Conservation (phyloP, 2,113 vertebrate genomes). For the Bungarus multicinctus region DNA sequence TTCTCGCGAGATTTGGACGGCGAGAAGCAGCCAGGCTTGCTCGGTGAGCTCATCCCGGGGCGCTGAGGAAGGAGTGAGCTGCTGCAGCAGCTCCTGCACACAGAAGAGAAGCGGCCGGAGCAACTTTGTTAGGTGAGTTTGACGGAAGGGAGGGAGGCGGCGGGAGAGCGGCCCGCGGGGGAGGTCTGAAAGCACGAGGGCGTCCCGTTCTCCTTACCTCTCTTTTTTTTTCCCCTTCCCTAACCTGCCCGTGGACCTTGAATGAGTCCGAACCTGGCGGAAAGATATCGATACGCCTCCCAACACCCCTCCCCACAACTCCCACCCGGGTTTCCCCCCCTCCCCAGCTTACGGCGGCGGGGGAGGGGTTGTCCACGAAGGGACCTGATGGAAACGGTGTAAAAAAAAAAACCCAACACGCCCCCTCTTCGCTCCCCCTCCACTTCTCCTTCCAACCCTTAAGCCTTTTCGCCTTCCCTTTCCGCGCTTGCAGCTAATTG, state of each 20-base stretch:
- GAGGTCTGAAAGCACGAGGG: neutral
- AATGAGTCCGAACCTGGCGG: neutral
- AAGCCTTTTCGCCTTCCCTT: neutral
- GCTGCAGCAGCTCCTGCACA: neutral
- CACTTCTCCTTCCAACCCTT: neutral
- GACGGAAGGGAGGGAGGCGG: constrained; percentile 42
- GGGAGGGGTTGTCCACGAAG: neutral
- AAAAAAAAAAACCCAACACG: neutral
- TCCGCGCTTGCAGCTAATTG: neutral
- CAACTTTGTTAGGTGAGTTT: constrained; percentile 72
- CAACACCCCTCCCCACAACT: neutral
- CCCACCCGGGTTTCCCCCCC: no score
- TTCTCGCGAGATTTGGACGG: constrained; percentile 46
- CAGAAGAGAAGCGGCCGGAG: neutral
- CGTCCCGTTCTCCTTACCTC: neutral
- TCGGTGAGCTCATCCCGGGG: constrained; percentile 69
- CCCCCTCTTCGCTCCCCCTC: neutral
- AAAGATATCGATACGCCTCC: neutral
- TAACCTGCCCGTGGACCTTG: neutral
- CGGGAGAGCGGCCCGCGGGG: constrained; percentile 21
- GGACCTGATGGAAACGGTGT: neutral
- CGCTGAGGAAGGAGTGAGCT: constrained; percentile 31
- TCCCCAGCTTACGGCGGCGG: neutral
- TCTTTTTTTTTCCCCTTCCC: neutral
- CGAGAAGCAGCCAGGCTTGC: neutral